Conservation (phyloP, 2,888 invertebrate genomes). For the Theretra japonica region DNA sequence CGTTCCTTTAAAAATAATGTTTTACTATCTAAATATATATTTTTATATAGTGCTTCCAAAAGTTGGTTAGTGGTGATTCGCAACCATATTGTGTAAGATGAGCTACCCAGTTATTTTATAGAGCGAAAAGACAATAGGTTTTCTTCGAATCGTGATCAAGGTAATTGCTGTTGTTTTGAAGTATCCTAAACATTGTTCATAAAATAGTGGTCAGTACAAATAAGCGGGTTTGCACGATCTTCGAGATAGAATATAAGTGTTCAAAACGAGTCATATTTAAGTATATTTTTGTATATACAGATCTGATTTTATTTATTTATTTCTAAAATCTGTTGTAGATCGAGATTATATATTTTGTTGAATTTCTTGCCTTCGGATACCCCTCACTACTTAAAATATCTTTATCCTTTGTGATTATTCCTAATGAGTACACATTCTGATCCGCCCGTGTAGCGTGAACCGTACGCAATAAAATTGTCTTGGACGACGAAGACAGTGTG, state of each 20-base stretch:
- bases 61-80: not conserved
- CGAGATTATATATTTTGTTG: not conserved
- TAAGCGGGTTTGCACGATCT: not conserved
- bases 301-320: not conserved
- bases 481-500: no score
- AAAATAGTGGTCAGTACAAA: constrained; percentile 19
- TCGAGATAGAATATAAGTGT: not conserved
- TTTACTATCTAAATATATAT: no score
- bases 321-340: no score
- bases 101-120: no score
- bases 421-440: no score
- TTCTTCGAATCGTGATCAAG: not conserved
- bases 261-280: constrained; percentile 7
- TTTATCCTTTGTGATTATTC: no score
- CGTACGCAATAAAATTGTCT: no score
- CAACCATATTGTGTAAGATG: no score
- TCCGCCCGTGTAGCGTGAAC: no score
- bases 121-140: no score
- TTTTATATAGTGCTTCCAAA: not conserved
- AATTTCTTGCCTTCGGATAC: not conserved
- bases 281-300: constrained; percentile 2
- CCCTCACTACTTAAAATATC: not conserved
- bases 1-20: no score
- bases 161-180: not conserved
- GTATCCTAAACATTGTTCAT: not conserved